phyloP scores from a whole-genome alignment of 2,888 invertebrate species.

The Pharmacophagus antenor region DNA sequence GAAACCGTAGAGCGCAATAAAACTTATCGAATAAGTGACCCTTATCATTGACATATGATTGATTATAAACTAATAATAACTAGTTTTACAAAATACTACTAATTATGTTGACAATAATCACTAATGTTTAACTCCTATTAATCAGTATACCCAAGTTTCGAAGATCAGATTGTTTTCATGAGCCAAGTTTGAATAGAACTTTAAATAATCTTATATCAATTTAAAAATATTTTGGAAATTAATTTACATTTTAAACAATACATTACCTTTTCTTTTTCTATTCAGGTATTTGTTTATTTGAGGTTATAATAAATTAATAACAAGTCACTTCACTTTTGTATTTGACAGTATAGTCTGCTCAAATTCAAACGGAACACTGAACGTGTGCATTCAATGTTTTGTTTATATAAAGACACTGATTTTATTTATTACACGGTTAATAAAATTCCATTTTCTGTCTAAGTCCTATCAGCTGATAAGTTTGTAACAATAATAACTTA shows the following conservation, averaged over 20 bases:
- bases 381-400: conserved; percentile 12
- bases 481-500: conserved; percentile 34
- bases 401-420: conserved; percentile 34
- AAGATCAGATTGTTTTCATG: conserved; percentile 9
- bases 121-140: conserved; percentile 11
- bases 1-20: background rate
- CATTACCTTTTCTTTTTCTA: conserved; percentile 19
- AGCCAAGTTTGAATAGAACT: background rate
- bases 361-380: conserved; percentile 32
- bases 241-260: background rate
- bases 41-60: conserved; percentile 6
- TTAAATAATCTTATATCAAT: background rate
- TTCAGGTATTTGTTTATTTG: conserved; percentile 37
- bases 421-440: conserved; percentile 34
- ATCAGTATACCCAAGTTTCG: conserved; percentile 22
- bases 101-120: background rate
- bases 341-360: conserved; percentile 29
- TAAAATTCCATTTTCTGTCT: conserved; percentile 29
- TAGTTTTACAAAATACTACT: background rate
- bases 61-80: conserved; percentile 24
- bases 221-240: background rate
- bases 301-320: conserved; percentile 37
- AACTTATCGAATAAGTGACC: conserved; percentile 4
- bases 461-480: conserved; percentile 42
- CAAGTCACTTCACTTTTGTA: conserved; percentile 26